Evolutionary conservation across 2,797 vertebrate genomes (phyloP).

Genomic region (Margarornis squamiger): DNA sequence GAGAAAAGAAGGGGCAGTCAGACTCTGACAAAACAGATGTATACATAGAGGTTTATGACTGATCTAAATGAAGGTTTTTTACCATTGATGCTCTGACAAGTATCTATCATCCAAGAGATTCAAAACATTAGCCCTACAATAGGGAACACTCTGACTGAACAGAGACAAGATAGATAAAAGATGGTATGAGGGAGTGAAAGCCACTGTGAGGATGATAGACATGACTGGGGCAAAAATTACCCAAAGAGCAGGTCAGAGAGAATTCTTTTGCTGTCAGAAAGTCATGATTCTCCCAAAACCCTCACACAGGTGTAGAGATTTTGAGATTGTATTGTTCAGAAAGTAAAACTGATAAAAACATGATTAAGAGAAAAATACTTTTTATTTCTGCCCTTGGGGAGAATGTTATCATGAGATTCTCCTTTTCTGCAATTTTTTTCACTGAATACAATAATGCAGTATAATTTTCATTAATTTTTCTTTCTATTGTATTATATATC

Average conservation of each 20-base stretch:
- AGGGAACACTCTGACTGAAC: neutral
- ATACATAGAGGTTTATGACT: neutral
- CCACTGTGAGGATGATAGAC: neutral
- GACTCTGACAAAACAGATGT: neutral
- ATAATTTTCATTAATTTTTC: neutral
- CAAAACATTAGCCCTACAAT: neutral
- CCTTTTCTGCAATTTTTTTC: fast-evolving
- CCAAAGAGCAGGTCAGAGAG: neutral
- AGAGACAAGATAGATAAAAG: neutral
- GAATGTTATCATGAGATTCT: neutral
- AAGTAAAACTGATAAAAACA: neutral
- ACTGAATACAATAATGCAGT: neutral
- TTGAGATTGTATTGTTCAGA: neutral
- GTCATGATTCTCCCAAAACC: neutral
- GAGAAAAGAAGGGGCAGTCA: neutral
- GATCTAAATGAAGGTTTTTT: neutral
- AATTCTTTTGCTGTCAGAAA: neutral
- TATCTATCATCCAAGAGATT: neutral
- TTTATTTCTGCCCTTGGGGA: neutral
- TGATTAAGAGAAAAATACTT: neutral
- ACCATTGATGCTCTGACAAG: neutral
- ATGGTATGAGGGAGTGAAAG: neutral
- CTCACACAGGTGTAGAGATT: neutral
- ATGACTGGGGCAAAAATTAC: neutral
- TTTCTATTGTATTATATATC: neutral